phyloP scores from a whole-genome alignment of 2,113 vertebrate species.

The Uria lomvia region DNA sequence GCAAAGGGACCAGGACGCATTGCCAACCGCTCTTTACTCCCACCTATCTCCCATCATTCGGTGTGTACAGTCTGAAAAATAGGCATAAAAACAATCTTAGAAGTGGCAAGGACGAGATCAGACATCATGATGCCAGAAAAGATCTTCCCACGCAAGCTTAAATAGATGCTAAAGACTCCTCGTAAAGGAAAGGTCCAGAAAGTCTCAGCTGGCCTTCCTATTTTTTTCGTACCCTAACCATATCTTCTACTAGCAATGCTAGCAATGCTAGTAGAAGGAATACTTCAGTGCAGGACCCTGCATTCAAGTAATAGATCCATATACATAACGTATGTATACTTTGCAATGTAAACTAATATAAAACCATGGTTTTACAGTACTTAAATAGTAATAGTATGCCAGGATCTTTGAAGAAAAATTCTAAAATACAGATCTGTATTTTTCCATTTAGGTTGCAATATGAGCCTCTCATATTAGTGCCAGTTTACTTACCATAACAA shows the following conservation, averaged over 20 bases:
- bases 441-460: background rate
- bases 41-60: background rate
- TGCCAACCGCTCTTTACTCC: background rate
- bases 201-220: background rate
- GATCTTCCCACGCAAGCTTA: background rate
- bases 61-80: background rate
- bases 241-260: background rate
- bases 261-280: background rate
- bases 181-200: background rate
- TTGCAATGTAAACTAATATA: background rate
- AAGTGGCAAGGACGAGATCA: background rate
- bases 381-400: background rate
- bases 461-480: background rate
- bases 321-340: background rate
- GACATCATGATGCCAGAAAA: background rate
- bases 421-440: background rate
- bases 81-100: background rate
- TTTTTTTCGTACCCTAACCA: background rate
- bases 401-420: background rate
- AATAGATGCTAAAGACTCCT: background rate
- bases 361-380: fast-evolving
- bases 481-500: background rate
- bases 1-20: background rate
- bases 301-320: background rate
- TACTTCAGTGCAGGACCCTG: fast-evolving